Conservation (phyloP, 2,888 invertebrate species). For the Lampropteryx suffumata region DNA sequence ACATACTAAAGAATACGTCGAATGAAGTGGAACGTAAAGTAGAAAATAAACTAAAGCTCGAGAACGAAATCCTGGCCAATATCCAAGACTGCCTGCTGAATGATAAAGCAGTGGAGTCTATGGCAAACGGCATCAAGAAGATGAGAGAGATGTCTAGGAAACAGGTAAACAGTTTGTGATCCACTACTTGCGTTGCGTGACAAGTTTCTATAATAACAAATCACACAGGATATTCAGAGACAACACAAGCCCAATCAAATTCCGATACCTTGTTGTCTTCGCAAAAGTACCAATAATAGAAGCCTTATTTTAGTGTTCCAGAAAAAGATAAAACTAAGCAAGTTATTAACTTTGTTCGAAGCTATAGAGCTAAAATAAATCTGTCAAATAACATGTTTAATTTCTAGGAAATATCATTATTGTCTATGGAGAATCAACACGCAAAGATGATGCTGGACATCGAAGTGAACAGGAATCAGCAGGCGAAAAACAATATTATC, state of each 20-base stretch:
- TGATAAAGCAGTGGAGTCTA: slow-evolving; percentile 85
- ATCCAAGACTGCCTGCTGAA: slow-evolving; percentile 87
- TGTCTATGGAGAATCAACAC: slow-evolving; percentile 82
- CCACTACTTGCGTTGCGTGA: too few species aligned
- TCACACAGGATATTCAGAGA: too few species aligned
- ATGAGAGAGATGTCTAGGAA: slow-evolving; percentile 75
- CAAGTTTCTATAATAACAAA: too few species aligned
- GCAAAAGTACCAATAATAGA: too few species aligned
- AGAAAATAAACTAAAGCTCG: slow-evolving; percentile 82
- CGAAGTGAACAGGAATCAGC: slow-evolving; percentile 75
- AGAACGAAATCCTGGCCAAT: slow-evolving; percentile 84
- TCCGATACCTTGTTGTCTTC: too few species aligned
- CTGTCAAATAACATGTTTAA: too few species aligned
- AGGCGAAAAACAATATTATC: slow-evolving; percentile 55
- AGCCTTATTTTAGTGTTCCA: too few species aligned
- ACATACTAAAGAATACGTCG: slow-evolving; percentile 59
- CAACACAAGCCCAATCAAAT: too few species aligned
- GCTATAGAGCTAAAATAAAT: too few species aligned
- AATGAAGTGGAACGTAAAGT: slow-evolving; percentile 75
- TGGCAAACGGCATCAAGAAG: slow-evolving; percentile 75
- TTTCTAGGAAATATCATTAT: slow-evolving; percentile 77
- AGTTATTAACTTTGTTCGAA: too few species aligned
- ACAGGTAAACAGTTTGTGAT: slow-evolving; percentile 63
- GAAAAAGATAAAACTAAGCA: too few species aligned
- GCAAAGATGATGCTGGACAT: slow-evolving; percentile 82